Percentiles rank a stretch among this genome's conserved stretches.
These are phyloP conservation scores for Mizuhopecten yessoensis DNA, from an alignment of 1,140 invertebrate species.

Conservation along the genomic window DNA sequence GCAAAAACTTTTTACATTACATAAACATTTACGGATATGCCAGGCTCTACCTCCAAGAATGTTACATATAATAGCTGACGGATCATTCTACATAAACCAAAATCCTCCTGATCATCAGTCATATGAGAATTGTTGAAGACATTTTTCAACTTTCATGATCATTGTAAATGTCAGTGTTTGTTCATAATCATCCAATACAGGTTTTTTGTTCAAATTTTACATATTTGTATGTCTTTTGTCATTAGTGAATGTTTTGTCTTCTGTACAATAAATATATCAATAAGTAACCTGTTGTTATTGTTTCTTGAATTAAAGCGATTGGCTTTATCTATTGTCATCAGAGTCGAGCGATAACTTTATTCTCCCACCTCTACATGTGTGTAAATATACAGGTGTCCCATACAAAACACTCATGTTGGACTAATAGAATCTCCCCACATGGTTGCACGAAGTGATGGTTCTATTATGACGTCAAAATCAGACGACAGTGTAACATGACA, in stretches of 20 bases:
- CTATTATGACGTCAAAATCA: no score
- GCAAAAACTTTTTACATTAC: not conserved
- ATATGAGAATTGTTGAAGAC: not conserved
- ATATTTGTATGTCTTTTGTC: not conserved
- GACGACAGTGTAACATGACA: no score
- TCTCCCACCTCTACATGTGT: no score
- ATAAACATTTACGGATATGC: not conserved
- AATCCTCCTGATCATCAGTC: not conserved
- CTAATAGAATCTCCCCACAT: no score
- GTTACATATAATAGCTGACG: not conserved
- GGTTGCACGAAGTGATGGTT: no score
- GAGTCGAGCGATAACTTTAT: no score
- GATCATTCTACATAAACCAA: not conserved
- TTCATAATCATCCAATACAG: not conserved
- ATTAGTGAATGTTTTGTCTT: conserved; percentile 27
- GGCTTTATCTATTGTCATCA: no score
- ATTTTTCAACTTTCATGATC: not conserved
- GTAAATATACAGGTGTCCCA: no score
- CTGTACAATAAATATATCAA: conserved; percentile 19
- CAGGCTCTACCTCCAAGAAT: not conserved
- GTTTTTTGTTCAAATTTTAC: no score
- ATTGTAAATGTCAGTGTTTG: conserved; percentile 7
- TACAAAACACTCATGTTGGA: no score
- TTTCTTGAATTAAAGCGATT: no score
- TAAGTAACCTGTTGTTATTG: not conserved